phyloP scores from a whole-genome alignment of 2,113 vertebrate genomes.

The Gobius niger region DNA sequence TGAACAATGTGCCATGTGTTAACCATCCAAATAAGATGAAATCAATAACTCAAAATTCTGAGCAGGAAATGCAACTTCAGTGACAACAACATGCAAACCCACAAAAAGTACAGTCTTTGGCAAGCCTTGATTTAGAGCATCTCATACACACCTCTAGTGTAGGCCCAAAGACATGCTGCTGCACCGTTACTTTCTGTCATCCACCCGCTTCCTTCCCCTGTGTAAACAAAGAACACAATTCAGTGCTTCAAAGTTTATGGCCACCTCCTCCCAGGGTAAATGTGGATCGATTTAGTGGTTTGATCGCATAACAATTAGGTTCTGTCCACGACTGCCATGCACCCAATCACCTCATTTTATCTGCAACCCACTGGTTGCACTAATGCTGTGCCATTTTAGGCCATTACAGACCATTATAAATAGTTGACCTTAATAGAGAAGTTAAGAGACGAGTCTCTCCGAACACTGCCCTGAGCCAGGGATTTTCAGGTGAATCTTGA shows the following conservation, averaged over 20 bases:
- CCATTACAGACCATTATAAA: conserved; percentile 47
- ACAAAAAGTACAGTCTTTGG: no score
- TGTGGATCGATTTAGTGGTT: conserved; percentile 2
- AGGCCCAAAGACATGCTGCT: conserved; percentile 38
- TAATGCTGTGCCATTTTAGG: conserved; percentile 29
- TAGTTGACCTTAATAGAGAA: conserved; percentile 36
- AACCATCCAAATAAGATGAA: no score
- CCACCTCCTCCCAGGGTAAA: conserved; percentile 2
- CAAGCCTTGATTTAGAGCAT: conserved; percentile 6
- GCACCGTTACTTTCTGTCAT: conserved; percentile 45
- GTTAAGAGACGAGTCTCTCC: conserved; percentile 13
- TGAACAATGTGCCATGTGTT: no score
- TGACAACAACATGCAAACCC: no score
- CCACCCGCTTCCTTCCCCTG: conserved; percentile 52
- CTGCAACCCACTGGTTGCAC: conserved; percentile 1
- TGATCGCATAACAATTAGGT: neutral
- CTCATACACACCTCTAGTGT: conserved; percentile 32
- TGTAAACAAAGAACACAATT: conserved; percentile 37
- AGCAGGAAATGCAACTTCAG: no score
- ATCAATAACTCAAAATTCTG: no score
- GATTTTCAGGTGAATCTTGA: conserved; percentile 8
- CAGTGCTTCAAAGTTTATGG: conserved; percentile 25
- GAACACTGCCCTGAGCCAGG: conserved; percentile 5
- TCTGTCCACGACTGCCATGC: conserved; percentile 7
- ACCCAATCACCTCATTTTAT: conserved; percentile 10